Conservation (phyloP, 2,888 invertebrate genomes). For the Schizotus pectinicornis region DNA sequence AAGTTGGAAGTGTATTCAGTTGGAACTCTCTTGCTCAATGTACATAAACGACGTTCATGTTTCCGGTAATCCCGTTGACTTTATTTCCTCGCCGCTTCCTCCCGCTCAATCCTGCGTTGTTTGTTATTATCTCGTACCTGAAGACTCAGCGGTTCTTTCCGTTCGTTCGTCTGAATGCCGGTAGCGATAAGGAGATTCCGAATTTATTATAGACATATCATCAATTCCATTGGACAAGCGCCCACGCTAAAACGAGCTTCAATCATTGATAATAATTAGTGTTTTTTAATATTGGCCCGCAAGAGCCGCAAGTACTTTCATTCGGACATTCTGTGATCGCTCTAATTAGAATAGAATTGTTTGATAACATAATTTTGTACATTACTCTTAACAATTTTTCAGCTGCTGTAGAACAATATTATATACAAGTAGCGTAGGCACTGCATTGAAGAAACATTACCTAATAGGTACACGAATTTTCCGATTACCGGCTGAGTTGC, state of each 20-base stretch:
- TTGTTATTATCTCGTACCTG: constrained; percentile 24
- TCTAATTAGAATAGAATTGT: constrained; percentile 23
- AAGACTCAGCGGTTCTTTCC: constrained; percentile 17
- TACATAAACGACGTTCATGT: constrained; percentile 31
- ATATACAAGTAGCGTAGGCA: not conserved
- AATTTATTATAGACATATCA: constrained; percentile 56
- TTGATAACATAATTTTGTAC: constrained; percentile 18
- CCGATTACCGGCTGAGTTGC: not conserved
- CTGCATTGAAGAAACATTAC: not conserved
- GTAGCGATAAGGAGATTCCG: constrained; percentile 40
- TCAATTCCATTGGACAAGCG: constrained; percentile 32
- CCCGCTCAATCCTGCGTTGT: constrained; percentile 22
- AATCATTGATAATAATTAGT: constrained; percentile 42
- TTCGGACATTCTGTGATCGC: constrained; percentile 34
- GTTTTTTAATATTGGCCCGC: constrained; percentile 26
- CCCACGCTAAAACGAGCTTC: constrained; percentile 37
- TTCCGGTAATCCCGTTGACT: constrained; percentile 15
- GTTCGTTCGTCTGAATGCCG: constrained; percentile 3
- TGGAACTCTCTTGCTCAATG: constrained; percentile 42
- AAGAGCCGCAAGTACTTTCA: constrained; percentile 24
- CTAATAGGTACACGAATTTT: not conserved
- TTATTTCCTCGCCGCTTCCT: constrained; percentile 14
- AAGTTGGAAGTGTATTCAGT: constrained; percentile 22
- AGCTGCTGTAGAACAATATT: constrained; percentile 33
- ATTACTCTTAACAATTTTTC: constrained; percentile 14